Evolutionary conservation across 2,797 vertebrate species (phyloP), one percentile per base, ranked within the genome.

Genomic region (Parotocinclus haroldoi): DNA sequence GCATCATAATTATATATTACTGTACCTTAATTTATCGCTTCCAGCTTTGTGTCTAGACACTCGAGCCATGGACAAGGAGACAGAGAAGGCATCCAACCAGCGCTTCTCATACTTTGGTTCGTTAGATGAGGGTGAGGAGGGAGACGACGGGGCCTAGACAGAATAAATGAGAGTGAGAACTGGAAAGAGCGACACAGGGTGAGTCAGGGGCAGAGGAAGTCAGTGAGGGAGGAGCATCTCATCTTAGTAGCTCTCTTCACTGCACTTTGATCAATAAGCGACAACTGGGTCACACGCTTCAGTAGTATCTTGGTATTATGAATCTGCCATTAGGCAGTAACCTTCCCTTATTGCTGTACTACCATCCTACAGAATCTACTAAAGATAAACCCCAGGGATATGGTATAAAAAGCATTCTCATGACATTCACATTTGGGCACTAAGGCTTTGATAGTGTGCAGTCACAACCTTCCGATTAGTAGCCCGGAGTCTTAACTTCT

Each of bases 21-120:
- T 80, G 79, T 88, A 98, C 95, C 95, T 96, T 91, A 93, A 90
- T 88, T 92, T 91, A 80, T 94, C 89, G 53, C 85, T 86, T 88
- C 90, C 92, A 48, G 90, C 83, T 89, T 90, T 93, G 87, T 91
- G 93, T 83, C 93, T 91, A n/a, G 93, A 96, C 86, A 98, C 92
- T 77, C 93, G 93, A 84, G 94, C 93, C 93, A 96, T 91, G 71
- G 88, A 86, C 86, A 98, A 75, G 79, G 94, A 93, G 81, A 98
- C 80, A 17, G 87, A 92, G 79, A 93, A 83, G 12, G 90, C 80
- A 62, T 98, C 95, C 72, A 96, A 83, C 96, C 96, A 98, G 79
- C 88, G 91, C 83, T 96, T 98, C 89, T 96, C 93, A 0, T 95
- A 98, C 87, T 93, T 94, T 87, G 92, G 92, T 89, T 94, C 92